Base-by-base conservation (phyloP, 2,888 invertebrate genomes). In the Gonocerus acuteangulatus region DNA sequence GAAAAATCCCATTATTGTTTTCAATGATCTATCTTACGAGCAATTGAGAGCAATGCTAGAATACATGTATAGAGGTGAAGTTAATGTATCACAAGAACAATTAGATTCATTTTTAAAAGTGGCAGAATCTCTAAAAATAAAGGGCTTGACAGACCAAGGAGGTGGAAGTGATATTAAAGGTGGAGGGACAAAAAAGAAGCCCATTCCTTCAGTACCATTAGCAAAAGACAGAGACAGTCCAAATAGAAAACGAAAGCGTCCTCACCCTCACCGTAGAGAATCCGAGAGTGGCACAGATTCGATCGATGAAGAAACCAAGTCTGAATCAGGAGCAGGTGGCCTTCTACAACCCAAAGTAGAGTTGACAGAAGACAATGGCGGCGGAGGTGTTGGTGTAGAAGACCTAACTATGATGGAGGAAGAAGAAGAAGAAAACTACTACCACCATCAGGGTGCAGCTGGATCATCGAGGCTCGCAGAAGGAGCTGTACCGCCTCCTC, bases 61-160 rank as follows among this genome's bases (percentile, higher is more conserved):
- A 75, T 92, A 91, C 72, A 92, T 92, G 90, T 93, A 93, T 75
- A 82, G 89, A 70, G 92, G 92, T 66, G 91, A 92, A 79, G 91
- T 92, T 54, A 92, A 91, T 78, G 89, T 93, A 76, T 88, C 89
- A 69, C 91, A 92, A 77, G 91, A 91, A 78, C 91, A 93, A 76
- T 78, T 94, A 73, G 87, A 88, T 52, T 89, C 90, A 16, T 77
- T 94, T 71, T 76, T 93, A 60, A 91, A 91, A 75, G 90, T 92
- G 47, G 93, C 93, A 1, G 92, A 92, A 78, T 89, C 90, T 60
- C 79, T 93, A 72, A 90, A 92, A 80, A 91, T 93, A 66, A 92
- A 92, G 76, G 93, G 92, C 19, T 48, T 66, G 19, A 65, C 66
- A 18, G 66, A 66, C 32, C 60, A 62, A 27, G 65, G 61, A 16